Conservation (phyloP, 2,888 invertebrate species). For the Lamellibrachia satsuma region DNA sequence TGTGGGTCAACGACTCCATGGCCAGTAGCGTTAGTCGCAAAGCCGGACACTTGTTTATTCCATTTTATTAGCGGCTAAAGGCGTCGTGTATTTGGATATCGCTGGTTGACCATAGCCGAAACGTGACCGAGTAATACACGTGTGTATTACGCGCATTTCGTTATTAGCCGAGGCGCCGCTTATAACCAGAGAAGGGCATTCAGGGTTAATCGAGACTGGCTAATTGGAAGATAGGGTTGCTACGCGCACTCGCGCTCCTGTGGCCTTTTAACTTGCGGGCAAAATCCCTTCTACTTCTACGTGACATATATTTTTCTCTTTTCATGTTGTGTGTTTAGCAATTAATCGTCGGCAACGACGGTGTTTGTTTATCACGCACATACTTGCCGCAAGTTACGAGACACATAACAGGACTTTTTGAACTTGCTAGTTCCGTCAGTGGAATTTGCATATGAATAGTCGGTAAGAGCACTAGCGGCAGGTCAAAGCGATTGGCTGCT, state of each 20-base stretch:
- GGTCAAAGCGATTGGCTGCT: neutral
- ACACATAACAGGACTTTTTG: neutral
- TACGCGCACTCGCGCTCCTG: neutral
- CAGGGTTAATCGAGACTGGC: neutral
- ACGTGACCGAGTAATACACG: neutral
- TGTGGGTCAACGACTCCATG: slow-evolving; percentile 10
- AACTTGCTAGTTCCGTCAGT: neutral
- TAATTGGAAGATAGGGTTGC: neutral
- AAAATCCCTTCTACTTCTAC: neutral
- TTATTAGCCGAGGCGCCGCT: neutral
- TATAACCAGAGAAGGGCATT: neutral
- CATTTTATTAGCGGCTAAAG: neutral
- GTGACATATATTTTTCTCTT: neutral
- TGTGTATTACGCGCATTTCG: neutral
- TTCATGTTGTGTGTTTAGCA: neutral
- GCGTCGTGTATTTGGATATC: neutral
- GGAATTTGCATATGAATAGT: neutral
- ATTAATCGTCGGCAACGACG: neutral
- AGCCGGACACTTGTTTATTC: slow-evolving; percentile 13
- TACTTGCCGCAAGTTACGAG: neutral
- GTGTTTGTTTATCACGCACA: neutral
- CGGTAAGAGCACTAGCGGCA: neutral
- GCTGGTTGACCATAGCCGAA: neutral
- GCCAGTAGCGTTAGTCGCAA: slow-evolving; percentile 2
- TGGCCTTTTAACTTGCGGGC: neutral